These are phyloP conservation scores for Cristatella mucedo DNA, from an alignment of 2,888 invertebrate species.

Conservation along the genomic window DNA sequence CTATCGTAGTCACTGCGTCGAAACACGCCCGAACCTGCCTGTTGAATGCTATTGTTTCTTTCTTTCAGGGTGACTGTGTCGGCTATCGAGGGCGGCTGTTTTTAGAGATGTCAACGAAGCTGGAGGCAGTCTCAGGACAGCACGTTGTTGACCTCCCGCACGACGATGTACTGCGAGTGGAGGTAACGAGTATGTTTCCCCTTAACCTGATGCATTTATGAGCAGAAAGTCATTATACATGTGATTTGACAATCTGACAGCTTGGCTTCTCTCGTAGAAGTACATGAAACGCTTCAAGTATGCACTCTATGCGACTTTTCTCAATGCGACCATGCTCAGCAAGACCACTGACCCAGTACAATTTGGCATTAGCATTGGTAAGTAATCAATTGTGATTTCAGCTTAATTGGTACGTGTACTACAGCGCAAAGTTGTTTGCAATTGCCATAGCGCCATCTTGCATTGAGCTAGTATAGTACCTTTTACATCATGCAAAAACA, in stretches of 20 bases:
- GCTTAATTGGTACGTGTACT: too few relatives aligned
- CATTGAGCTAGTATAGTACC: too few relatives aligned
- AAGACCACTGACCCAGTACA: slow-evolving; percentile 39
- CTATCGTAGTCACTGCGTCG: too few relatives aligned
- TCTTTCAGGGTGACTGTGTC: slow-evolving; percentile 36
- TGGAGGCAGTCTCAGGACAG: slow-evolving; percentile 34
- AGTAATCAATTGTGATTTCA: too few relatives aligned
- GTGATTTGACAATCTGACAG: too few relatives aligned
- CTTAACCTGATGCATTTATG: too few relatives aligned
- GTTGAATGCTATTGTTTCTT: neutral
- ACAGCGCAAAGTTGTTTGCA: too few relatives aligned
- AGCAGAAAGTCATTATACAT: too few relatives aligned
- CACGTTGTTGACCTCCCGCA: slow-evolving; percentile 26
- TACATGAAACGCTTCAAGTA: slow-evolving; percentile 38
- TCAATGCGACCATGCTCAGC: slow-evolving; percentile 39
- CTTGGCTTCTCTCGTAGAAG: slow-evolving; percentile 23
- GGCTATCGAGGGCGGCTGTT: slow-evolving; percentile 40
- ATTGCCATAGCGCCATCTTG: too few relatives aligned
- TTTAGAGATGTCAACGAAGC: slow-evolving; percentile 34
- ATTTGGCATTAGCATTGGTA: slow-evolving; percentile 41
- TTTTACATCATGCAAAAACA: too few relatives aligned
- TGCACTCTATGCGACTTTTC: slow-evolving; percentile 38
- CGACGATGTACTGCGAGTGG: slow-evolving; percentile 32
- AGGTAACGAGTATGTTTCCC: too few relatives aligned
- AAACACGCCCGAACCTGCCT: too few relatives aligned